phyloP scores from a whole-genome alignment of 2,888 invertebrate species.

The Oligia latruncula region DNA sequence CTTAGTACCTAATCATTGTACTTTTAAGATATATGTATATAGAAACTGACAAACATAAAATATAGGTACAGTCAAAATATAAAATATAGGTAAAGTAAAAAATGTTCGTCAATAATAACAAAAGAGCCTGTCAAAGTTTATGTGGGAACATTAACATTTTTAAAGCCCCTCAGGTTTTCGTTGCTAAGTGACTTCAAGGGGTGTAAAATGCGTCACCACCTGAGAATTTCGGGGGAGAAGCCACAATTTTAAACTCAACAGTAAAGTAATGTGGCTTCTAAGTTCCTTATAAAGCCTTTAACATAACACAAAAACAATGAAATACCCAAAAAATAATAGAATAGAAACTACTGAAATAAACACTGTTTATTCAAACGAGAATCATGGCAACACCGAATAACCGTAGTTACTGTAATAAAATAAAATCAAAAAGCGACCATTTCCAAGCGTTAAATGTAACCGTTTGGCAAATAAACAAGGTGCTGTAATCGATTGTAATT shows the following conservation, averaged over 20 bases:
- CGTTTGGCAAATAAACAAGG: constrained; percentile 63
- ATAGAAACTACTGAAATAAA: constrained; percentile 6
- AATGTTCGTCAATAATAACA: constrained; percentile 31
- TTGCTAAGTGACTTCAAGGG: constrained; percentile 65
- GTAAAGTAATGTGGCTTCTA: constrained; percentile 26
- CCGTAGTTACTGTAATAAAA: constrained; percentile 13
- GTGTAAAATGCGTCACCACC: constrained; percentile 57
- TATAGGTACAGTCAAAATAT: too few species aligned
- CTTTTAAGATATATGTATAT: constrained; percentile 1
- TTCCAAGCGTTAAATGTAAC: constrained; percentile 25
- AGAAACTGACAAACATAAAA: background rate
- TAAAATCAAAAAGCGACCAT: constrained; percentile 27
- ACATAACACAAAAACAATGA: background rate
- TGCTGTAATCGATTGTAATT: constrained; percentile 78
- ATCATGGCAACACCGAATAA: constrained; percentile 27
- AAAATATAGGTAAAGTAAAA: background rate
- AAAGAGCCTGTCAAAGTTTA: constrained; percentile 35
- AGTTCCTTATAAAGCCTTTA: background rate
- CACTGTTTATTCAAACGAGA: constrained; percentile 14
- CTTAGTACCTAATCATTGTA: constrained; percentile 10
- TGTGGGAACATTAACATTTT: constrained; percentile 38
- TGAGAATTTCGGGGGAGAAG: constrained; percentile 55
- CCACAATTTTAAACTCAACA: constrained; percentile 39
- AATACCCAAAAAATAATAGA: background rate
- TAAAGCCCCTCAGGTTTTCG: constrained; percentile 55